A percentile compares a stretch with the other conserved stretches of the same genome.
Evolutionary conservation across 2,797 vertebrate genomes (phyloP).

Genomic region (Paramormyrops hopkinsi): DNA sequence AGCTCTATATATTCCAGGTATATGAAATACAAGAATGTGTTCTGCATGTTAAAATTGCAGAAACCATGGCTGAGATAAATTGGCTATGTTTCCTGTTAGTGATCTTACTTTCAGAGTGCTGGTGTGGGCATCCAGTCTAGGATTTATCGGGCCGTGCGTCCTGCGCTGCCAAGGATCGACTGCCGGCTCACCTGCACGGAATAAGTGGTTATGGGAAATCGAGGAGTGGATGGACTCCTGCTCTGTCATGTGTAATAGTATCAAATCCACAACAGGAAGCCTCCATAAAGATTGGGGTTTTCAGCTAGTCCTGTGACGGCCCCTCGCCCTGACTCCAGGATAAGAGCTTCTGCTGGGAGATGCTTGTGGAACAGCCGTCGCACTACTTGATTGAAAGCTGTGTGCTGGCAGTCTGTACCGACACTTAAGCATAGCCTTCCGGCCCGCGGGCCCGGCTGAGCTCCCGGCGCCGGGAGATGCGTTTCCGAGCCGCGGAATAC

Average conservation of each 20-base stretch:
- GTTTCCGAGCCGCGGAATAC: constrained; percentile 37
- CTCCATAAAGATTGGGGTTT: neutral
- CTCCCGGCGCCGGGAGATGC: neutral
- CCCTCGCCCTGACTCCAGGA: neutral
- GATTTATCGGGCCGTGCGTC: neutral
- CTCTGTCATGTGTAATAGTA: neutral
- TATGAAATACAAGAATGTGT: neutral
- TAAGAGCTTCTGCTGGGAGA: neutral
- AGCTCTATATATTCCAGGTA: neutral
- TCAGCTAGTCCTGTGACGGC: neutral
- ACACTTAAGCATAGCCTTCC: neutral
- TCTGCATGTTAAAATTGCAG: neutral
- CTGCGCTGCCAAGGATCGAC: neutral
- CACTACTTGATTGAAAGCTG: neutral
- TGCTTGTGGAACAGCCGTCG: neutral
- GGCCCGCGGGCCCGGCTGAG: neutral
- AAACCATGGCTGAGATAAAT: neutral
- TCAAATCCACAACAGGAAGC: neutral
- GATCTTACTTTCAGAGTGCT: neutral
- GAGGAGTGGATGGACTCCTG: neutral
- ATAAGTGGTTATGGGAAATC: neutral
- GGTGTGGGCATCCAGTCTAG: neutral
- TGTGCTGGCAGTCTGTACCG: neutral
- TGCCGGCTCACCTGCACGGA: neutral
- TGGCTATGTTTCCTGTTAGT: neutral